Evolutionary conservation across 1,140 invertebrate genomes (phyloP).

Genomic region (Calephelis nemesis): DNA sequence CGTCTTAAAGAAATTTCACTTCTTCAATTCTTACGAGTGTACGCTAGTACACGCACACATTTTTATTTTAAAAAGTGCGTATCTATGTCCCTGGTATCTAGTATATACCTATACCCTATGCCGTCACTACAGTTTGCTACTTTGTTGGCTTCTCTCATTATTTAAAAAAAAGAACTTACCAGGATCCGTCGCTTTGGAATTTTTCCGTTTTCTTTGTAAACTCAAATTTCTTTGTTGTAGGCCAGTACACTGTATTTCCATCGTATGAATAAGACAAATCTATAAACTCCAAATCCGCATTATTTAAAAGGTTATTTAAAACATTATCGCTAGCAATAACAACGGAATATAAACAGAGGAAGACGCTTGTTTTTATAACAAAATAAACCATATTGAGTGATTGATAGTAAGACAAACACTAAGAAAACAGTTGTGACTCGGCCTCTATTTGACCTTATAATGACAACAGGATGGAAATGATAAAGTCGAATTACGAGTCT

Average conservation of each 20-base stretch:
- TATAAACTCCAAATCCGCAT: slow-evolving; percentile 61
- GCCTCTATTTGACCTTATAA: no score
- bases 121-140: no score
- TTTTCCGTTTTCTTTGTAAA: slow-evolving; percentile 49
- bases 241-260: slow-evolving; percentile 70
- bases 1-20: no score
- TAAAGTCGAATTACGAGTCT: no score
- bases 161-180: slow-evolving; percentile 38
- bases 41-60: no score
- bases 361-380: background rate
- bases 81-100: no score
- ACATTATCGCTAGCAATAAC: slow-evolving; percentile 24
- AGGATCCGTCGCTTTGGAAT: slow-evolving; percentile 37
- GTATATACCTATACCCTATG: no score
- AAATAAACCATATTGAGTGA: slow-evolving; percentile 17
- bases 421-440: no score
- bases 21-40: no score
- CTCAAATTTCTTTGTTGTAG: slow-evolving; percentile 39
- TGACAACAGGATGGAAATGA: no score
- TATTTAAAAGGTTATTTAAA: slow-evolving; percentile 52
- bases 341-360: background rate
- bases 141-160: no score
- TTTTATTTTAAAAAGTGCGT: no score
- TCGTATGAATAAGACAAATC: slow-evolving; percentile 75
- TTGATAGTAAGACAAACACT: background rate